A percentile compares a stretch with the other conserved stretches of the same genome.
Evolutionary conservation across 2,797 vertebrate species (phyloP).

Genomic region (Varecia variegata): DNA sequence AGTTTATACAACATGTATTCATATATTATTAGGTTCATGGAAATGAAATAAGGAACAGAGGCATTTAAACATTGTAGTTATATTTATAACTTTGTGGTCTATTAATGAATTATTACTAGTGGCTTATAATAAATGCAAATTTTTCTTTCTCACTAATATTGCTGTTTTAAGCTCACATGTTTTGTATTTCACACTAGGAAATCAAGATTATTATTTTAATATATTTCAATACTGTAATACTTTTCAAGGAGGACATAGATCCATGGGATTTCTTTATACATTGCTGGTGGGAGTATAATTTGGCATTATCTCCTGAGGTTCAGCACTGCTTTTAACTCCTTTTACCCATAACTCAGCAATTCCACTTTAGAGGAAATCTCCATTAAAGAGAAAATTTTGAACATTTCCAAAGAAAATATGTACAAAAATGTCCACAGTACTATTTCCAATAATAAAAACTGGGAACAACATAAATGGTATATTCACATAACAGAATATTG

Average conservation of each 20-base stretch:
- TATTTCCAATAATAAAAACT: not conserved
- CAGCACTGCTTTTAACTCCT: not conserved
- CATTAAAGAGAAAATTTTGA: not conserved
- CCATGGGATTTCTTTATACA: not conserved
- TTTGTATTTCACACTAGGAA: slow-evolving; percentile 13
- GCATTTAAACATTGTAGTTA: not conserved
- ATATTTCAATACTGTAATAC: not conserved
- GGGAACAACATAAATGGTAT: not conserved
- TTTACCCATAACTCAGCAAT: not conserved
- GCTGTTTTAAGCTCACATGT: not conserved
- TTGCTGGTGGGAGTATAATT: not conserved
- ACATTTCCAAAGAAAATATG: not conserved
- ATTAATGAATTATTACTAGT: not conserved
- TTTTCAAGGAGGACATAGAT: not conserved
- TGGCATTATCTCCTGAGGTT: not conserved
- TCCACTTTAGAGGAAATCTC: not conserved
- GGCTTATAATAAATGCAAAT: not conserved
- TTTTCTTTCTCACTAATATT: not conserved
- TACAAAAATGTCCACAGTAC: not conserved
- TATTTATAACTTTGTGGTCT: not conserved
- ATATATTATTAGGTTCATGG: not conserved
- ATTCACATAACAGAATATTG: not conserved
- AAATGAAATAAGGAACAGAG: not conserved
- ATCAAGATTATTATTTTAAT: not conserved
- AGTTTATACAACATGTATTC: not conserved